Evolutionary conservation across 2,888 invertebrate species (phyloP).

Genomic region (Drosophila demipolita): DNA sequence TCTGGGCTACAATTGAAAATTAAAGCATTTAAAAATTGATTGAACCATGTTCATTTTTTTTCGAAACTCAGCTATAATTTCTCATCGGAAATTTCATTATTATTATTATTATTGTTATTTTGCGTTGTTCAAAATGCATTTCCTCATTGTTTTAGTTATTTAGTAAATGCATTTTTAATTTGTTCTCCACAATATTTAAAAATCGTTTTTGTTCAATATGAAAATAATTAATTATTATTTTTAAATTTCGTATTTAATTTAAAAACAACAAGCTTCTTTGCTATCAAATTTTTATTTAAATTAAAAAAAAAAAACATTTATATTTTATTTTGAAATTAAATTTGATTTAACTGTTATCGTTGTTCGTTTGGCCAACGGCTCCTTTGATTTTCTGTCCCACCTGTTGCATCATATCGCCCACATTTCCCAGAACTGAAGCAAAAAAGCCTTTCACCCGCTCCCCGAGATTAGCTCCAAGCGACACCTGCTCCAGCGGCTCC

Average conservation of each 20-base stretch:
- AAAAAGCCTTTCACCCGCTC: slow-evolving; percentile 58
- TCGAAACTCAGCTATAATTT: not conserved
- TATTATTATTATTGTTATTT: not conserved
- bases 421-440: slow-evolving; percentile 54
- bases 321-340: not conserved
- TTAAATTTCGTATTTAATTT: not conserved
- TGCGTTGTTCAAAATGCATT: not conserved
- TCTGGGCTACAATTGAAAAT: not conserved
- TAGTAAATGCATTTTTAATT: not conserved
- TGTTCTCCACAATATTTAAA: not conserved
- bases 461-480: slow-evolving; percentile 27
- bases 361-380: slow-evolving; percentile 24
- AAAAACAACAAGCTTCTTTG: not conserved
- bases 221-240: not conserved
- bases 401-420: slow-evolving; percentile 55
- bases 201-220: not conserved
- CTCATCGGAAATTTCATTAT: not conserved
- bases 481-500: slow-evolving; percentile 7
- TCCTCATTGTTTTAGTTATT: not conserved
- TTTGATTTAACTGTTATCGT: slow-evolving; percentile 2
- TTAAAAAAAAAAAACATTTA: slow-evolving; percentile 7
- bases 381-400: slow-evolving; percentile 53
- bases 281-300: not conserved
- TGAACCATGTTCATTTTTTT: not conserved
- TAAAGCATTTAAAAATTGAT: not conserved